A percentile compares a stretch with the other conserved stretches of the same genome.
phyloP scores from a whole-genome alignment of 2,888 invertebrate species.

The Falcaria lacertinaria region DNA sequence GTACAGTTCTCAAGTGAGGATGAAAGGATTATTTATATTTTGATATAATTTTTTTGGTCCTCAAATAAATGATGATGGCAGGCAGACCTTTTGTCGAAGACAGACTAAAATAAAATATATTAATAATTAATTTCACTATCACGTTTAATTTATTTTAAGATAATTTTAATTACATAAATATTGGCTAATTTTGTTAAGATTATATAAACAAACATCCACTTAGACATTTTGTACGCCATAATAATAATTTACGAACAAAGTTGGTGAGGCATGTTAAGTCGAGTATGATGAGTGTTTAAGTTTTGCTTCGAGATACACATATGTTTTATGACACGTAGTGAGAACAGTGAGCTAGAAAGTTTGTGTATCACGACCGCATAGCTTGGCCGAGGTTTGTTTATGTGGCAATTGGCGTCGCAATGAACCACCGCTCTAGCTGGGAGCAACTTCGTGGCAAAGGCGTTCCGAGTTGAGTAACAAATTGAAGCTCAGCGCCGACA shows the following conservation, averaged over 20 bases:
- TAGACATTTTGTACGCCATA: neutral
- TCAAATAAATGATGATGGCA: too few relatives aligned
- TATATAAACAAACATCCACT: too few relatives aligned
- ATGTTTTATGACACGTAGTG: conserved; percentile 52
- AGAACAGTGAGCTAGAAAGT: conserved; percentile 58
- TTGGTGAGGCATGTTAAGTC: conserved; percentile 26
- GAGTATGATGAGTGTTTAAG: conserved; percentile 33
- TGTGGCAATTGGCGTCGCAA: conserved; percentile 68
- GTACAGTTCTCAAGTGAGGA: too few relatives aligned
- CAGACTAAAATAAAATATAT: too few relatives aligned
- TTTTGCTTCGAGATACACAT: conserved; percentile 20
- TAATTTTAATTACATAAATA: too few relatives aligned
- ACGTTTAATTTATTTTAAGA: too few relatives aligned
- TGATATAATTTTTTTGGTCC: too few relatives aligned
- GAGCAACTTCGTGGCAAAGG: conserved; percentile 60
- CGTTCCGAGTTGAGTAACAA: conserved; percentile 58
- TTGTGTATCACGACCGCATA: conserved; percentile 52
- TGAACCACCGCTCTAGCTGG: conserved; percentile 50
- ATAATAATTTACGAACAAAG: conserved; percentile 31
- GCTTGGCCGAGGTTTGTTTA: conserved; percentile 61
- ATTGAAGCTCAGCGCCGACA: conserved; percentile 57
- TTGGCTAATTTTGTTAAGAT: too few relatives aligned
- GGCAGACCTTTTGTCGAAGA: too few relatives aligned
- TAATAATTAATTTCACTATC: too few relatives aligned
- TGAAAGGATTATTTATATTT: too few relatives aligned